Evolutionary conservation across 2,888 invertebrate species (phyloP).

Genomic region (Tinea pellionella): DNA sequence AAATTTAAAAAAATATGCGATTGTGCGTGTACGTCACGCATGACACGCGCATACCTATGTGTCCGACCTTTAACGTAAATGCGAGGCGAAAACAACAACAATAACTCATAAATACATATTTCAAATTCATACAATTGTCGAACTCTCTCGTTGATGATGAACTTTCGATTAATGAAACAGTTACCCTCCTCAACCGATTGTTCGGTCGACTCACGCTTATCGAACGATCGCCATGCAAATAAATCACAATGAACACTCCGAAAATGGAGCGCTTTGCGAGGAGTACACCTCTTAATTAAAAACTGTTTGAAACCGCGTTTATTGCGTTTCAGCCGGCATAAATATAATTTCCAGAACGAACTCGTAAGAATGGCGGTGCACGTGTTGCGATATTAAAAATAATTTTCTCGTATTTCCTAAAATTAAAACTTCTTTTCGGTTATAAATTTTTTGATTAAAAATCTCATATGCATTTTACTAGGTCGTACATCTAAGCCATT

Average conservation of each 20-base stretch:
- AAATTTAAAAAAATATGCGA: no score
- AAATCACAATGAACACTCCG: constrained; percentile 15
- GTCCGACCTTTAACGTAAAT: no score
- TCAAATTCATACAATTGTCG: background rate
- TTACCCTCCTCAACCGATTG: constrained; percentile 14
- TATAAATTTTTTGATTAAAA: background rate
- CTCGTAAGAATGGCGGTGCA: constrained; percentile 1
- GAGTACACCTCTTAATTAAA: constrained; percentile 18
- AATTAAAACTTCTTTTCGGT: background rate
- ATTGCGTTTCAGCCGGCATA: constrained; percentile 2
- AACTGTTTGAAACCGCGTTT: constrained; percentile 15
- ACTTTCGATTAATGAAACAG: constrained; percentile 27
- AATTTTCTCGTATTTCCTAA: background rate
- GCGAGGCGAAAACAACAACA: no score
- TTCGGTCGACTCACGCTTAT: constrained; percentile 14
- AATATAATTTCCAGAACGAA: background rate
- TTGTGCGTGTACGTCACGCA: no score
- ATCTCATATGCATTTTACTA: background rate
- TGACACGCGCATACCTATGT: no score
- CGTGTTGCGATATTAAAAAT: background rate
- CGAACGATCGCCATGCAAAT: constrained; percentile 19
- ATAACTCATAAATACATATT: background rate
- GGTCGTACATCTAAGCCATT: background rate
- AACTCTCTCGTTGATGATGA: constrained; percentile 16
- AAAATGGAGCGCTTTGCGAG: background rate